Conservation (phyloP, 2,888 invertebrate species). For the Tetanocera ferruginea region DNA sequence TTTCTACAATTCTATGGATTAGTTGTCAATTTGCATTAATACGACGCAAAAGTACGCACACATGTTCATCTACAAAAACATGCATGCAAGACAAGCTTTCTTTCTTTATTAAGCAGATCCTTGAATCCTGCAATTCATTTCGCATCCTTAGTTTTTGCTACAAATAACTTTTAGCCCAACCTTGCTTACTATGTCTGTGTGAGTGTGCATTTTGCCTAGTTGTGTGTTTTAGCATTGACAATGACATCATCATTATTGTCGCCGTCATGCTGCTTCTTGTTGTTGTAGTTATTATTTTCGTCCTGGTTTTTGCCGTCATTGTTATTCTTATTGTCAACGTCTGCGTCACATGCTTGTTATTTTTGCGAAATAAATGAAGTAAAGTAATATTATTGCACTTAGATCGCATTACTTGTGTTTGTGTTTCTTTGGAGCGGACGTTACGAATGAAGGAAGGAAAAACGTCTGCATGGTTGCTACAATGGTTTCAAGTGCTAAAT, state of each 20-base stretch:
- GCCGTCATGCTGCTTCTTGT: conserved; percentile 47
- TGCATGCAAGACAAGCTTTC: too few relatives aligned
- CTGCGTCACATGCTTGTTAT: conserved; percentile 48
- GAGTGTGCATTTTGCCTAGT: too few relatives aligned
- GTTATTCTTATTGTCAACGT: conserved; percentile 11
- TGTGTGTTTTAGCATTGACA: conserved; percentile 59
- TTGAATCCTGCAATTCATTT: neutral
- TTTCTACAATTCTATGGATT: too few relatives aligned
- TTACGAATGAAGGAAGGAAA: neutral
- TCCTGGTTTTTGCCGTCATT: neutral
- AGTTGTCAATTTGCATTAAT: too few relatives aligned
- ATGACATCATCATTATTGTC: conserved; percentile 67
- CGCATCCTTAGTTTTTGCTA: neutral
- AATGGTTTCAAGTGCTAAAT: neutral
- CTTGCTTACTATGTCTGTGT: too few relatives aligned
- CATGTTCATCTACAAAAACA: too few relatives aligned
- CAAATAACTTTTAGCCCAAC: too few relatives aligned
- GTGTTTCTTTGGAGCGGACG: too few relatives aligned
- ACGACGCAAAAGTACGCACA: too few relatives aligned
- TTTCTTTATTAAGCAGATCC: neutral
- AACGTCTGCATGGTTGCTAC: neutral
- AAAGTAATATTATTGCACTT: conserved; percentile 65
- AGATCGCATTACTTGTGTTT: conserved; percentile 57
- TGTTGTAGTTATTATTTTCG: conserved; percentile 1
- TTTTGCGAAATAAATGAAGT: conserved; percentile 49